These are phyloP conservation scores for Molossus alvarezi DNA, from an alignment of 2,797 vertebrate genomes.

Conservation along the genomic window DNA sequence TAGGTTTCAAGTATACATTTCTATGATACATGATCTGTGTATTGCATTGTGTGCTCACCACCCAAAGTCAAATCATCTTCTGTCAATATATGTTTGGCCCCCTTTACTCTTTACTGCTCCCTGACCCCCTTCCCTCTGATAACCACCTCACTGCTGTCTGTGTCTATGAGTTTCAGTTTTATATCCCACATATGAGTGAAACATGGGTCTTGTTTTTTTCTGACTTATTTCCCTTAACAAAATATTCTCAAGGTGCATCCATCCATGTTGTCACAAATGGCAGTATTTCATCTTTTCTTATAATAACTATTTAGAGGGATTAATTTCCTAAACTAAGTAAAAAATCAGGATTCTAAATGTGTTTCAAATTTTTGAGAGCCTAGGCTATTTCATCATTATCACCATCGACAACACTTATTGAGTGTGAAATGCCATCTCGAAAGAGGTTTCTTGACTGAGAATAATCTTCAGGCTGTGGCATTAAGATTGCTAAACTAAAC, in stretches of 20 bases:
- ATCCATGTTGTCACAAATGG: background rate
- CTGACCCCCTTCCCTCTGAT: background rate
- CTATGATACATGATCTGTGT: background rate
- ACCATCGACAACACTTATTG: background rate
- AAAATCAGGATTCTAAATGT: constrained; percentile 38
- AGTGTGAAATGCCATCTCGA: background rate
- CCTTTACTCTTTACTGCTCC: background rate
- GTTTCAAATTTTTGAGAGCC: background rate
- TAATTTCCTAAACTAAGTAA: background rate
- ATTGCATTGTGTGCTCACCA: background rate
- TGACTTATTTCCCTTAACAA: background rate
- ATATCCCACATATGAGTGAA: background rate
- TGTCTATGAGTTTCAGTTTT: background rate
- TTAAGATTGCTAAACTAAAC: background rate
- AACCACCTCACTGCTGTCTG: background rate
- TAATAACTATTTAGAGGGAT: background rate
- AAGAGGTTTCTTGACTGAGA: background rate
- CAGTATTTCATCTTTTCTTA: background rate
- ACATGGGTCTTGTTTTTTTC: background rate
- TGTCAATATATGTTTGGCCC: background rate
- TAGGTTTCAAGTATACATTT: background rate
- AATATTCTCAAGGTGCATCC: background rate
- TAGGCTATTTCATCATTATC: background rate
- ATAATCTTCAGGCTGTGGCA: background rate
- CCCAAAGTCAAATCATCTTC: background rate